Base-by-base conservation (phyloP, 2,888 invertebrate species). In the Microchrysa polita region DNA sequence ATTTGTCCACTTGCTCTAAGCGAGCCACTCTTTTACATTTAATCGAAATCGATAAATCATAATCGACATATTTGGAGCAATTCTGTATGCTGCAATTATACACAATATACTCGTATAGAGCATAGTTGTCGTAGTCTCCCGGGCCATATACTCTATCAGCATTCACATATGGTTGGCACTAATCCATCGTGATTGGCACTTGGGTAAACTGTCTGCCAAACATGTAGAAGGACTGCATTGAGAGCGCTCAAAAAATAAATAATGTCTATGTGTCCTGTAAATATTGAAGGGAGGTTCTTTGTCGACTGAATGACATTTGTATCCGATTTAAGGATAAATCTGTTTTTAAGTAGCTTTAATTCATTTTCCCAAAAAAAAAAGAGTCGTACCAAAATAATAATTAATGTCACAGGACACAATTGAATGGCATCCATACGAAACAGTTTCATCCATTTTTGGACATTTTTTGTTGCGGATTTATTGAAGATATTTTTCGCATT, bases 11-110 rank as follows among this genome's bases (percentile, higher is more conserved):
- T 34, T 34, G 27, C 27, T 34, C 27, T 7, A 34, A 34, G 27
- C 27, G n/a, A n/a, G n/a, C n/a, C n/a, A 34, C 48, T 48, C 48
- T 48, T n/a, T 48, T 48, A 48, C 10, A 48, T 48, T 59, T 59
- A 59, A 59, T 59, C 59, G 23, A 59, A 59, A 27, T 59, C 59
- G 27, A 59, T 59, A 59, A 59, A 59, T 59, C 59, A 59, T 59
- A 48, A 48, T 48, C 55, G 55, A 57, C 22, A 57, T 57, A 59
- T 59, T 20, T 59, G 59, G 59, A n/a, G n/a, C 27, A 59, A 12
- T 7, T n/a, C n/a, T n/a, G n/a, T n/a, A n/a, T 34, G 27, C 27
- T 14, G 27, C n/a, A 59, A 14, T 22, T 23, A 23, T 23, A 18
- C 18, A 20, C 57, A 14, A 20, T 14, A 20, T 57, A 57, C 10